Percentiles rank a stretch among this genome's conserved stretches.
phyloP scores from a whole-genome alignment of 2,797 vertebrate genomes.

The Mormyrops boulengeri region DNA sequence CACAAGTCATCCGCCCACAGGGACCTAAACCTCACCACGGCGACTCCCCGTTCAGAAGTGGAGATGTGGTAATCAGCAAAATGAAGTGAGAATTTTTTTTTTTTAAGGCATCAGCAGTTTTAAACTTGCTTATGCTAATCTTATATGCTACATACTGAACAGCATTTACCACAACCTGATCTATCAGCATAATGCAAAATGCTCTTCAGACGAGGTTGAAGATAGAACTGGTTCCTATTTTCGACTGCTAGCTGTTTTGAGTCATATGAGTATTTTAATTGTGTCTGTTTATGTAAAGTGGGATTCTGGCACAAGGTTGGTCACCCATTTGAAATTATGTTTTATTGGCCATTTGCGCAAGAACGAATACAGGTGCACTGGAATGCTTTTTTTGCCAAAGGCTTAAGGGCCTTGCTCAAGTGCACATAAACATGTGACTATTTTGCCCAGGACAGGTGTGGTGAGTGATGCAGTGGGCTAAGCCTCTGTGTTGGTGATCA shows the following conservation, averaged over 20 bases:
- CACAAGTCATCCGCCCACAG: not conserved
- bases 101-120: not conserved
- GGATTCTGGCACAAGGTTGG: not conserved
- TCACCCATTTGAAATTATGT: not conserved
- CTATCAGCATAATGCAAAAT: not conserved
- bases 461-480: not conserved
- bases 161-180: not conserved
- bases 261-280: not conserved
- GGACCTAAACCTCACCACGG: not conserved
- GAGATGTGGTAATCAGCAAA: not conserved
- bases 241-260: not conserved
- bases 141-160: not conserved
- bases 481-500: not conserved
- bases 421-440: not conserved
- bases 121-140: slow-evolving; percentile 3
- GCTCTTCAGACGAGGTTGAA: not conserved
- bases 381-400: not conserved
- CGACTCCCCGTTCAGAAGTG: not conserved
- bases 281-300: not conserved
- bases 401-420: not conserved
- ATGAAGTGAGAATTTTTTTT: not conserved
- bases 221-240: not conserved
- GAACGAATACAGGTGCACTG: not conserved
- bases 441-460: not conserved
- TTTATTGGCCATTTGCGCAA: not conserved